Evolutionary conservation across 2,888 invertebrate genomes (phyloP), one percentile per base, ranked within the genome.

Genomic region (Stenolophus ochropezus): DNA sequence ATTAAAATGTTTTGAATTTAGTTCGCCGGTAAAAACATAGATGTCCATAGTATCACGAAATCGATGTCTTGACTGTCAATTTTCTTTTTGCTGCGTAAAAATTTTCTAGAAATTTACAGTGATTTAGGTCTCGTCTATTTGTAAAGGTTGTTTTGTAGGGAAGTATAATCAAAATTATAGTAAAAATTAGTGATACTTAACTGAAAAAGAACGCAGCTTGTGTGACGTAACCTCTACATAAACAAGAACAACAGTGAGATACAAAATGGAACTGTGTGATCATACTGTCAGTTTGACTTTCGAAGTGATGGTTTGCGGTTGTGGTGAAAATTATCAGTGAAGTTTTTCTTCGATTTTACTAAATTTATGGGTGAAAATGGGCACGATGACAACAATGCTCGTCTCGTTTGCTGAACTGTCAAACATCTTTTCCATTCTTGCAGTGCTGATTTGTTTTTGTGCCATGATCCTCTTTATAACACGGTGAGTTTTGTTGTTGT

Each of bases 381-480:
- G 86, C 85, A 91, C 90, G 85, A 89, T 92, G 91, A 91, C 91
- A 86, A 91, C 92, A 85, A 91, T 92, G 90, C 88, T 92, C 84
- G 90, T 94, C 85, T 94, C 94, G 83, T 91, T 94, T 87, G 93
- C 94, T 83, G 94, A 94, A 89, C 90, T 94, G 89, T 93, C 94
- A 86, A 94, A 94, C 90, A 93, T 94, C 88, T 92, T 94, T 89
- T 94, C 94, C 85, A 94, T 94, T 89, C 91, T 94, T 84, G 94
- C 93, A 71, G 93, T 94, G 83, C 90, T 94, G 82, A 91, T 94
- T 86, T 94, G 94, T 88, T 93, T 94, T 86, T 94, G 94, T 89
- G 93, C 93, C 83, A 94, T 94, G 92, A 92, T 94, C 86, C 91
- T 95, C 85, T 94, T 94, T 88, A 93, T 94, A 84, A 93, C 94